Evolutionary conservation across 1,140 invertebrate genomes (phyloP), one percentile per base, ranked within the genome.

Genomic region (Piezodorus guildinii): DNA sequence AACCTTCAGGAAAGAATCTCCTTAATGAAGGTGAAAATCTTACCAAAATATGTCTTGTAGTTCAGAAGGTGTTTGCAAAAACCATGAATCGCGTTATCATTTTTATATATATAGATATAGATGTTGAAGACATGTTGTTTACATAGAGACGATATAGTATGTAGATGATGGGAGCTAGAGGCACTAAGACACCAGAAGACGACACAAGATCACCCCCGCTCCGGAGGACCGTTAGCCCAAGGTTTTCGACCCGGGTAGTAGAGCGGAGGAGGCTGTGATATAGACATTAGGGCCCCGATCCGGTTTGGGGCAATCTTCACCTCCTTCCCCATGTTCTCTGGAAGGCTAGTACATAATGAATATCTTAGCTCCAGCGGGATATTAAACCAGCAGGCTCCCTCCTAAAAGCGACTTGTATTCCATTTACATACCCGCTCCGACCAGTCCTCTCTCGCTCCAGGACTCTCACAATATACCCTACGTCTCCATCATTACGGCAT

Each of bases 291-390:
- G 15, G 52, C 2, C n/a, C 4, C 52, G 52, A 56, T 56, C 52
- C 52, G 52, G 52, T 56, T 56, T 56, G 19, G 52, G 52, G 52
- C 52, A 56, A 56, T 56, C 52, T 56, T 49, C 46, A 56, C 52
- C 52, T 25, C 52, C 10, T 2, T 9, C 6, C 9, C 10, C 5
- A 49, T 49, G 46, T 10, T 14, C 46, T 17, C 46, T 1, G 46
- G 16, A n/a, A 5, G 16, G 46, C 6, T 49, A 49, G 46, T 49
- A 49, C 21, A 49, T 49, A 49, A 49, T 49, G 46, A 49, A 49
- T 49, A 49, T 49, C 46, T 49, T 17, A 49, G 46, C 46, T 8
- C 52, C 2, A 8, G 3, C 17, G 52, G 52, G 52, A 56, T 56
- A 56, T 23, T 56, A 25, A 56, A 56, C 46, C 46, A 17, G n/a